phyloP scores from a whole-genome alignment of 2,113 vertebrate species.

The Puntigrus tetrazona region DNA sequence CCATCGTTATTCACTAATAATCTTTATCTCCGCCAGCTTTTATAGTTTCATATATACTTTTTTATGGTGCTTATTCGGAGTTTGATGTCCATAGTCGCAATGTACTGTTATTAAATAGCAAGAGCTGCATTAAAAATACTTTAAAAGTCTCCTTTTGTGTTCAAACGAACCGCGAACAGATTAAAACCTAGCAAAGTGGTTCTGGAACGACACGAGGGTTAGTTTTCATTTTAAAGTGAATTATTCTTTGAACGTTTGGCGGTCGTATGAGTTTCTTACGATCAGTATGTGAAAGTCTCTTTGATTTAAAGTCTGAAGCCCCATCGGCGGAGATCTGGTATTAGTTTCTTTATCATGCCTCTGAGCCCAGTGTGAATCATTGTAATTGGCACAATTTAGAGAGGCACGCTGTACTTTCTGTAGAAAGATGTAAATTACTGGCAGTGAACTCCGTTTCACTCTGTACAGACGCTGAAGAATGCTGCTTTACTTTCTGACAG shows the following conservation, averaged over 20 bases:
- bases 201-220: not conserved
- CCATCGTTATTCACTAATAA: too few species aligned
- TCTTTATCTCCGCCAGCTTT: not conserved
- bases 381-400: constrained; percentile 15
- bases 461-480: not conserved
- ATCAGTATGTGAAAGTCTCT: constrained; percentile 1
- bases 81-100: not conserved
- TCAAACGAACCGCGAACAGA: not conserved
- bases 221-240: not conserved
- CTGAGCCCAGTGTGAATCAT: not conserved
- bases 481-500: constrained; percentile 1
- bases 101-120: not conserved
- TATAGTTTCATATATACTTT: not conserved
- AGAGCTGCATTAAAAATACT: not conserved
- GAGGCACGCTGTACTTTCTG: constrained; percentile 16
- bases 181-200: not conserved
- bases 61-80: not conserved
- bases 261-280: not conserved
- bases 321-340: not conserved
- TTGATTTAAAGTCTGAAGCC: not conserved
- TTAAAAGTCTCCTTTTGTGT: not conserved
- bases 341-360: constrained; percentile 33
- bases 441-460: not conserved
- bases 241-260: not conserved
- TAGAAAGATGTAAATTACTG: constrained; percentile 31